Conservation (phyloP, 2,888 invertebrate genomes). For the Slavum lentiscoides region DNA sequence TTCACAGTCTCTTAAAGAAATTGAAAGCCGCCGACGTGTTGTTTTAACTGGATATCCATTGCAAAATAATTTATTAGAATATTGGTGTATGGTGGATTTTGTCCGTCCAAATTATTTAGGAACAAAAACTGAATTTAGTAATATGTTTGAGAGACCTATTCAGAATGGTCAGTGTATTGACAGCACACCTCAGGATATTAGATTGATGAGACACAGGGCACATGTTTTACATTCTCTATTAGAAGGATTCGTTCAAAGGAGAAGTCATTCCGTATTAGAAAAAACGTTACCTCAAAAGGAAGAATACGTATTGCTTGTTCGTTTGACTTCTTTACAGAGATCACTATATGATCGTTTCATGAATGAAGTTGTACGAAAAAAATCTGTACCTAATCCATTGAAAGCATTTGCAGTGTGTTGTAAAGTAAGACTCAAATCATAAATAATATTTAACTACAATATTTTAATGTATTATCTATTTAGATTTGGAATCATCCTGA, state of each 20-base stretch:
- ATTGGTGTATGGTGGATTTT: constrained; percentile 99
- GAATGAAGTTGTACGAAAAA: constrained; percentile 85
- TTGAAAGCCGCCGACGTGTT: constrained; percentile 89
- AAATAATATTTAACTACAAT: background rate
- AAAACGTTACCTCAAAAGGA: constrained; percentile 91
- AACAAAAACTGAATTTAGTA: constrained; percentile 93
- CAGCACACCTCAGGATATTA: constrained; percentile 90
- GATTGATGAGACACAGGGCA: constrained; percentile 91
- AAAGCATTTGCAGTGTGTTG: constrained; percentile 98
- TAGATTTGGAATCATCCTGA: constrained; percentile 94
- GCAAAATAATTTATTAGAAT: constrained; percentile 94
- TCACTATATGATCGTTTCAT: constrained; percentile 90
- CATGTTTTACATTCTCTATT: constrained; percentile 93
- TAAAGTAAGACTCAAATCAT: constrained; percentile 67
- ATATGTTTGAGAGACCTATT: constrained; percentile 98
- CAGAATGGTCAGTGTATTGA: constrained; percentile 98
- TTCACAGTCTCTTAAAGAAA: constrained; percentile 91
- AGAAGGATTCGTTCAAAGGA: constrained; percentile 93
- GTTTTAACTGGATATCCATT: constrained; percentile 97
- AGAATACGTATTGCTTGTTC: constrained; percentile 88
- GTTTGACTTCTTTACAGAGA: constrained; percentile 88
- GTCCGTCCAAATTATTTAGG: constrained; percentile 97
- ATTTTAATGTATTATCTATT: constrained; percentile 38
- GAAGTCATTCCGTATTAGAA: constrained; percentile 90
- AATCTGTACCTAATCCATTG: constrained; percentile 88